phyloP scores from a whole-genome alignment of 2,797 vertebrate species.

The Helarctos malayanus region DNA sequence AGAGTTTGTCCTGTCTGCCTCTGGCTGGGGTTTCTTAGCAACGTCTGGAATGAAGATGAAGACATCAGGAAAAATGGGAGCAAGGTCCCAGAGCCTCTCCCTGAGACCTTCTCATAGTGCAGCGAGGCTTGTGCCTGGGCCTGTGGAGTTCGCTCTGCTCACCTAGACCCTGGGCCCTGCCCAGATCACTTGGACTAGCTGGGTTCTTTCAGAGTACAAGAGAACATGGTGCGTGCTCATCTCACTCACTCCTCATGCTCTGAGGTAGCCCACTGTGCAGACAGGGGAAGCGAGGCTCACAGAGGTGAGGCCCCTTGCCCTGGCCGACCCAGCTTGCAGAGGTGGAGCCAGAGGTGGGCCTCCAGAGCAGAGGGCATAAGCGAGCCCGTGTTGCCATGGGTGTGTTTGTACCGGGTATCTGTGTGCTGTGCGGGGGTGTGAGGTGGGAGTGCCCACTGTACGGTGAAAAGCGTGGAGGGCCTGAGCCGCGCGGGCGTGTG shows the following conservation, averaged over 20 bases:
- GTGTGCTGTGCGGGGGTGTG: too few relatives aligned
- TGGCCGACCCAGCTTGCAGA: neutral
- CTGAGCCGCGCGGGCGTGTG: neutral
- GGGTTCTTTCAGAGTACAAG: neutral
- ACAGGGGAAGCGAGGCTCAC: neutral
- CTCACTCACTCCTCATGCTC: neutral
- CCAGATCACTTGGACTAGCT: neutral
- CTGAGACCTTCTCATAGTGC: neutral
- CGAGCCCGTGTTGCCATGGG: accelerated
- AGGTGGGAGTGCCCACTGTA: too few relatives aligned
- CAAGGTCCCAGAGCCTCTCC: neutral
- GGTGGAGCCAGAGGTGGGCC: neutral
- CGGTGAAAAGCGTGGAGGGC: neutral
- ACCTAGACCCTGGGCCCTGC: neutral
- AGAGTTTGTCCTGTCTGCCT: neutral
- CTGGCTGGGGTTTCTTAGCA: neutral
- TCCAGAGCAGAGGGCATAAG: neutral
- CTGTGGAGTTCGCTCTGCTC: neutral
- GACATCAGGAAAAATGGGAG: neutral
- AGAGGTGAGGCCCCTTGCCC: neutral
- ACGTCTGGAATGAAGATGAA: neutral
- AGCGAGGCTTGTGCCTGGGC: neutral
- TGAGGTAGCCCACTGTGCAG: neutral
- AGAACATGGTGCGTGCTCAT: neutral
- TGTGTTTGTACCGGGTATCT: too few relatives aligned